Conservation (phyloP, 2,113 vertebrate species). For the Epinephelus moara region DNA sequence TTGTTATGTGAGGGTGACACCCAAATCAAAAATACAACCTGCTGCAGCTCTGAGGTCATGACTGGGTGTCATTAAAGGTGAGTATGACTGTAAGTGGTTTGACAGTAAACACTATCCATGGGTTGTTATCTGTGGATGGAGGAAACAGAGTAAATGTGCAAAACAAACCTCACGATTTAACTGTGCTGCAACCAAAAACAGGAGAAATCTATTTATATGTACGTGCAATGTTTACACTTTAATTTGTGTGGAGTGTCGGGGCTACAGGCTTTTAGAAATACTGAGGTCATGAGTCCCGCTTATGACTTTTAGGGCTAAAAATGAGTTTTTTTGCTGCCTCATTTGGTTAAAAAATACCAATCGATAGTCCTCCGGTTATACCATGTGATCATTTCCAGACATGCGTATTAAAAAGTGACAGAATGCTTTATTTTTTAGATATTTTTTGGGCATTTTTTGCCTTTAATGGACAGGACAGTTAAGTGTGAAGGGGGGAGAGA, state of each 20-base stretch:
- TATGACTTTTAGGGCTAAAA: neutral
- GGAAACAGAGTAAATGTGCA: neutral
- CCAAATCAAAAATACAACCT: conserved; percentile 35
- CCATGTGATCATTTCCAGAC: neutral
- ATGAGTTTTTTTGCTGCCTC: neutral
- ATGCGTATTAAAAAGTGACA: neutral
- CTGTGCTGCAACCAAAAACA: conserved; percentile 10
- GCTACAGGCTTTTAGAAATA: neutral
- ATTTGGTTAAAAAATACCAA: neutral
- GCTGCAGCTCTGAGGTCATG: conserved; percentile 31
- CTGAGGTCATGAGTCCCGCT: too few relatives aligned
- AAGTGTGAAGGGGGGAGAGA: too few relatives aligned
- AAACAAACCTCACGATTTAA: neutral
- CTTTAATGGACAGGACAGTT: too few relatives aligned
- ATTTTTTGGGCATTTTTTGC: too few relatives aligned
- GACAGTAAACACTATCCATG: conserved; percentile 23
- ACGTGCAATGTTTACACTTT: conserved; percentile 11
- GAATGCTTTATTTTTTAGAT: neutral
- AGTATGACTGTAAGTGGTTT: neutral
- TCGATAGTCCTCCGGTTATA: neutral
- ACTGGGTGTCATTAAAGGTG: conserved; percentile 46
- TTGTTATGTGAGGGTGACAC: neutral
- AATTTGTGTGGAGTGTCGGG: neutral
- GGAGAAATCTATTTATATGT: conserved; percentile 17
- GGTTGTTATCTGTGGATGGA: conserved; percentile 3